Evolutionary conservation across 2,797 vertebrate genomes (phyloP).

Genomic region (Urophycis tenuis): DNA sequence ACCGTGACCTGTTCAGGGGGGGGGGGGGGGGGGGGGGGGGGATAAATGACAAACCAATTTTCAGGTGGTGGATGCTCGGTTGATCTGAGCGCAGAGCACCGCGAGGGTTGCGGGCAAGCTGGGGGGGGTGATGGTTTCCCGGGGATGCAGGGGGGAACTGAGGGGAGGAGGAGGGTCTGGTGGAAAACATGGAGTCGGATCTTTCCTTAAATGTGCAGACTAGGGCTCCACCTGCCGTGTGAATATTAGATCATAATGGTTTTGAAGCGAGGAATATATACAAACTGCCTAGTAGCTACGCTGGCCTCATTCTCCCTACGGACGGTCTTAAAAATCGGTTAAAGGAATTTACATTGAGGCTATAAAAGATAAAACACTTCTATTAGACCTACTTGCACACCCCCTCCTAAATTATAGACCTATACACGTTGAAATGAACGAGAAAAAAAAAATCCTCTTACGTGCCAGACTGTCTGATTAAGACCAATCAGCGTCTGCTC

Average conservation of each 20-base stretch:
- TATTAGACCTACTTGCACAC: background rate
- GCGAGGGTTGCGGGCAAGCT: constrained; percentile 47
- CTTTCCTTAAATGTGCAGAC: constrained; percentile 54
- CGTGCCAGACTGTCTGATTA: background rate
- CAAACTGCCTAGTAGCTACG: background rate
- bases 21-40: constrained; percentile 46
- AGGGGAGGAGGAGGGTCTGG: constrained; percentile 36
- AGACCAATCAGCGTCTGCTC: background rate
- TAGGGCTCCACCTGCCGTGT: constrained; percentile 72
- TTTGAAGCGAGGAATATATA: background rate
- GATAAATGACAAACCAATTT: constrained; percentile 76
- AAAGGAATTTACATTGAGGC: background rate
- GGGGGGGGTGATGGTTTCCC: constrained; percentile 55
- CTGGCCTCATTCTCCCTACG: background rate
- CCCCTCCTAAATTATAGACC: background rate
- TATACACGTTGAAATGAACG: background rate
- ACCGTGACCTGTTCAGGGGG: constrained; percentile 40
- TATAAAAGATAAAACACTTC: background rate
- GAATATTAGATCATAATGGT: constrained; percentile 19
- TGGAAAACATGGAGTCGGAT: constrained; percentile 65
- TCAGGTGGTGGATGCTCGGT: constrained; percentile 62
- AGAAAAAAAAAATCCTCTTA: background rate
- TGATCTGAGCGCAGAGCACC: constrained; percentile 55
- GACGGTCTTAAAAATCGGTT: background rate
- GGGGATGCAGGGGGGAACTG: constrained; percentile 51